Evolutionary conservation across 2,888 invertebrate species (phyloP).

Genomic region (Polymixis lichenea): DNA sequence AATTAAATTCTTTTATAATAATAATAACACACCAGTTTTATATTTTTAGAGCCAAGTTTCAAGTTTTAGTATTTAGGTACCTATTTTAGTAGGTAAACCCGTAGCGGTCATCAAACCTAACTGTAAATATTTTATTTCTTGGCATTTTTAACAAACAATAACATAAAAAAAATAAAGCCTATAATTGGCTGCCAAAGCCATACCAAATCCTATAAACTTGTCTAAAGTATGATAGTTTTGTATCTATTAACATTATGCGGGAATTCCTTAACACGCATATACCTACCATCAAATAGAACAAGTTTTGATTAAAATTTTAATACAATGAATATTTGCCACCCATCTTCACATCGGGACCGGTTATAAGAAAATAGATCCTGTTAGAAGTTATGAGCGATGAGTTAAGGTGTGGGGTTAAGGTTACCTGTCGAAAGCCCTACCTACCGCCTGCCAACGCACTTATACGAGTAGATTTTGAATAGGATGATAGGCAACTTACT

Average conservation of each 20-base stretch:
- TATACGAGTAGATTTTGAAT: not conserved
- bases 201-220: conserved; percentile 8
- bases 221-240: not conserved
- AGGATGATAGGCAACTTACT: not conserved
- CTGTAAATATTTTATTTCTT: conserved; percentile 8
- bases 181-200: conserved; percentile 3
- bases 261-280: conserved; percentile 44
- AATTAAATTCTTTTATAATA: not conserved
- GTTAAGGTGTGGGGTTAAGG: too few species aligned
- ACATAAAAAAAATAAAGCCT: conserved; percentile 9
- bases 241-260: conserved; percentile 26
- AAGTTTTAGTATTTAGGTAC: too few species aligned
- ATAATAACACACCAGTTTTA: not conserved
- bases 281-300: conserved; percentile 35
- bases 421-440: not conserved
- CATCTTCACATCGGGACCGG: conserved; percentile 45
- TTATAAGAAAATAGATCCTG: conserved; percentile 48
- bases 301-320: conserved; percentile 48
- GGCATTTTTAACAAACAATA: not conserved
- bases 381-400: conserved; percentile 29
- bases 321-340: conserved; percentile 30
- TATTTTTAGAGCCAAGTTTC: not conserved
- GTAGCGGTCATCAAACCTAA: conserved; percentile 35
- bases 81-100: conserved; percentile 6
- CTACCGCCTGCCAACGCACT: not conserved